Evolutionary conservation across 2,888 invertebrate species (phyloP).

Genomic region (Drosophila infuscata): DNA sequence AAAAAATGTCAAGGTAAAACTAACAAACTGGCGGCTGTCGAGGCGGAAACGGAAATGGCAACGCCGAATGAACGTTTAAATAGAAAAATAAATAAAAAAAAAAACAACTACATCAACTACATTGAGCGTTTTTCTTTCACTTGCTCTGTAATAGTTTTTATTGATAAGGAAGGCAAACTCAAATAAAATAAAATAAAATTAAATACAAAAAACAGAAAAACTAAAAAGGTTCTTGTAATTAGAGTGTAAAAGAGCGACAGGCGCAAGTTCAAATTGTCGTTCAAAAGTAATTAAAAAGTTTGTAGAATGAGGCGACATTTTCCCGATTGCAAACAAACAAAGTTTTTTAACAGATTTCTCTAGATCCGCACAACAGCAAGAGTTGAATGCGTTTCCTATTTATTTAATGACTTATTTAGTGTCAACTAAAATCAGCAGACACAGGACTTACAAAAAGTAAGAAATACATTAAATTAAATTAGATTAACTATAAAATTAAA

Average conservation of each 20-base stretch:
- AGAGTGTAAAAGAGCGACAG: conserved; percentile 62
- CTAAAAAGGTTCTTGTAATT: conserved; percentile 69
- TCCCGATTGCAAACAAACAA: conserved; percentile 56
- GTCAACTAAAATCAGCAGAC: neutral
- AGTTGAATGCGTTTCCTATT: conserved; percentile 33
- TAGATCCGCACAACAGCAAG: conserved; percentile 6
- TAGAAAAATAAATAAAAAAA: neutral
- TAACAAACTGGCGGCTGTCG: conserved; percentile 61
- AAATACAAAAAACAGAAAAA: conserved; percentile 19
- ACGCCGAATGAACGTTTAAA: conserved; percentile 59
- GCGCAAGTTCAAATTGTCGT: conserved; percentile 75
- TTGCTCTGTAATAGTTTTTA: conserved; percentile 41
- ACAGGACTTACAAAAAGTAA: neutral
- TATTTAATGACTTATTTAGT: neutral
- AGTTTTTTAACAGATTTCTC: conserved; percentile 50
- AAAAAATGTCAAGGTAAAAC: conserved; percentile 80
- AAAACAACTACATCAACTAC: neutral
- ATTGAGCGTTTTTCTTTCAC: conserved; percentile 52
- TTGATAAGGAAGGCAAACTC: conserved; percentile 61
- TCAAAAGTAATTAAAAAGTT: conserved; percentile 80
- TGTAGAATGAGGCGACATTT: conserved; percentile 67
- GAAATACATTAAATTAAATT: neutral
- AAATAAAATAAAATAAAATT: conserved; percentile 25
- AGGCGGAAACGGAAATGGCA: conserved; percentile 74
- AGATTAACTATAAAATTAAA: neutral